Conservation (phyloP, 2,113 vertebrate genomes). For the Hiodon alosoides region DNA sequence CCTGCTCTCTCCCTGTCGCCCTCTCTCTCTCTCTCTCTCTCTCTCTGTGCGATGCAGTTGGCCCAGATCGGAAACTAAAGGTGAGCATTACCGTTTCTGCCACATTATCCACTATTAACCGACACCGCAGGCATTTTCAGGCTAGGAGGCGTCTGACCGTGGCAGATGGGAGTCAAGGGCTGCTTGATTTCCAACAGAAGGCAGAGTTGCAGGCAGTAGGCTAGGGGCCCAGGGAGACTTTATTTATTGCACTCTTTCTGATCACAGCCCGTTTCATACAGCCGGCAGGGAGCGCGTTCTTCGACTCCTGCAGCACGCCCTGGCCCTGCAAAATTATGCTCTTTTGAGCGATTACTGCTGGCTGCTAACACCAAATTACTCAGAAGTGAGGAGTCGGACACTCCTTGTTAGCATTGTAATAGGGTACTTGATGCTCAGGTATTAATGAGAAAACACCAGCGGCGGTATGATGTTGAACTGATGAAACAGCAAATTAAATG, state of each 20-base stretch:
- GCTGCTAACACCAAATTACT: constrained; percentile 20
- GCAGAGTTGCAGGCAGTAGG: no score
- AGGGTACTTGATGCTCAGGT: constrained; percentile 5
- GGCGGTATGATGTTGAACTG: constrained; percentile 23
- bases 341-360: constrained; percentile 21
- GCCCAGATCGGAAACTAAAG: no score
- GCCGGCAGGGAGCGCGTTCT: constrained; percentile 10
- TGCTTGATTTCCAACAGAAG: no score
- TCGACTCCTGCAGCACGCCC: constrained; percentile 1
- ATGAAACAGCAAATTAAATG: constrained; percentile 36
- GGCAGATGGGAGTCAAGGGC: no score
- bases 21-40: no score
- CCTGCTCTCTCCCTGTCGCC: no score
- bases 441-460: constrained; percentile 13
- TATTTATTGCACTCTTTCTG: constrained; percentile 24
- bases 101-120: no score
- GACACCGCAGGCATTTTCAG: no score
- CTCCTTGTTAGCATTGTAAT: constrained; percentile 30
- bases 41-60: no score
- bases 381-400: constrained; percentile 22
- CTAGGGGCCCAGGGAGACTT: constrained; percentile 19
- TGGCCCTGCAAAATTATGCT: constrained; percentile 25
- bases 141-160: no score
- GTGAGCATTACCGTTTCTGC: no score
- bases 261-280: constrained; percentile 27